Base-by-base conservation (phyloP, 2,113 vertebrate genomes). In the Amphiprion ocellaris region DNA sequence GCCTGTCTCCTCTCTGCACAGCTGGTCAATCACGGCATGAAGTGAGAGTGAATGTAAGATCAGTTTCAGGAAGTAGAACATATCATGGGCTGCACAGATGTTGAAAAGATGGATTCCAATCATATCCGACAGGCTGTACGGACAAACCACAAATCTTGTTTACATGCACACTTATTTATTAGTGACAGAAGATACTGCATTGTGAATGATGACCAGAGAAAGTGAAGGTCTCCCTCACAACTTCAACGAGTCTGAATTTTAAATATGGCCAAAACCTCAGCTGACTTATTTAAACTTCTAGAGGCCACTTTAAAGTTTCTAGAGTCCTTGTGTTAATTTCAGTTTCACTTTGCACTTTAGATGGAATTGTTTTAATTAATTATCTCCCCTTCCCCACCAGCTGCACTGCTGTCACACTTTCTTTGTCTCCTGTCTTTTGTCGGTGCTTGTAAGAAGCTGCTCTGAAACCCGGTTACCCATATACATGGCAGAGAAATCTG, bases 291-390 rank as follows among this genome's bases (percentile, higher is more conserved):
- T 33, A 73, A 33, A 64, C 60, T 63, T 81, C 79, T 59, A 60
- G 68, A 49, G 37, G 46, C 30, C 60, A 55, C 53, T 81, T 65
- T 60, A 58, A 65, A 76, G 66, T 76, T 70, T 56, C 66, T 59
- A 69, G 53, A 59, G 79, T 5, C 9, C 53, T 53, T 26, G 47
- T 69, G 67, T 55, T 69, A 54, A 54, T 64, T 83, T 74, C 58
- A 69, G 39, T 54, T 74, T 61, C 19, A 78, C 41, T 37, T 30
- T 46, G 16, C 30, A 70, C 47, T 79, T 79, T 69, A 39, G 0
- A 49, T 33, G 46, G 10, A 74, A 64, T 58, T 19, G 33, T 72
- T 76, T 66, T 11, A 62, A 80, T 67, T 44, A 56, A 77, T 77
- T 69, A 63, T 66, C 28, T 73, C 55, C 63, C 44, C 67, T 37